Conservation (phyloP, 2,797 vertebrate genomes). For the Pseudomugil tenellus region DNA sequence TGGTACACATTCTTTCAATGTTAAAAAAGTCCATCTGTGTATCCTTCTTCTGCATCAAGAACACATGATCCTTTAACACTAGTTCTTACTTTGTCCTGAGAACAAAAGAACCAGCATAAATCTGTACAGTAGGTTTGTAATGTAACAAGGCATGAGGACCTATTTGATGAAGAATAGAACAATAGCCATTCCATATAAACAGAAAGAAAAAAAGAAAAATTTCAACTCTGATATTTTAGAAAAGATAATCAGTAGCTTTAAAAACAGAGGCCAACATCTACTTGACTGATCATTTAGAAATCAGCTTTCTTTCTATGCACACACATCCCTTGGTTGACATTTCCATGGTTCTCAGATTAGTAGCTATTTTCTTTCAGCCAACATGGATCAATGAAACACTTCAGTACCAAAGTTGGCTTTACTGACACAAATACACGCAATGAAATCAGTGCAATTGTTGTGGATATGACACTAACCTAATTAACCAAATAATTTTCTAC, state of each 20-base stretch:
- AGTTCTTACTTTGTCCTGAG: no score
- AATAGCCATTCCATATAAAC: neutral
- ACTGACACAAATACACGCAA: constrained; percentile 30
- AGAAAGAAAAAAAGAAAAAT: no score
- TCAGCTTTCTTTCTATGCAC: constrained; percentile 3
- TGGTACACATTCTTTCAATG: no score
- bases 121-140: no score
- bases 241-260: constrained; percentile 2
- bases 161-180: no score
- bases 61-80: neutral
- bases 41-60: no score
- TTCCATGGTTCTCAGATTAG: constrained; percentile 54
- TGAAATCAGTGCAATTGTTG: constrained; percentile 34
- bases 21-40: neutral
- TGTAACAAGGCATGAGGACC: no score
- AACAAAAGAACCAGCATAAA: no score
- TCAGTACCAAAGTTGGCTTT: constrained; percentile 40
- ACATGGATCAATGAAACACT: constrained; percentile 51
- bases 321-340: constrained; percentile 37
- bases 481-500: constrained; percentile 35
- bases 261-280: constrained; percentile 14
- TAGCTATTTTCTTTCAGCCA: constrained; percentile 46
- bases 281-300: constrained; percentile 17
- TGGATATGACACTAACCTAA: constrained; percentile 21
- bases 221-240: neutral